Evolutionary conservation across 2,888 invertebrate species (phyloP), one percentile per base, ranked within the genome.

Genomic region (Xanthia icteritia): DNA sequence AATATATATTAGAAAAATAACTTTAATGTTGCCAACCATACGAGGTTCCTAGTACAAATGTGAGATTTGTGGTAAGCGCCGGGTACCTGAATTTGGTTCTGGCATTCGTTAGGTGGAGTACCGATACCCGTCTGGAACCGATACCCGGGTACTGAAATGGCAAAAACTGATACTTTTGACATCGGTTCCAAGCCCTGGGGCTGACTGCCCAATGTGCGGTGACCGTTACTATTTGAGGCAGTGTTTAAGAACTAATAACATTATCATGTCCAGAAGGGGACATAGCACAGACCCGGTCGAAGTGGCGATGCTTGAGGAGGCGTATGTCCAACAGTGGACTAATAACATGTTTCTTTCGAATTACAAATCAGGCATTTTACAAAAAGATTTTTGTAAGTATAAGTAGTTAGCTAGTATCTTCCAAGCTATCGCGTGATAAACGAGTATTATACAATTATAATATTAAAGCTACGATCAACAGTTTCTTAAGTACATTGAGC

Each of bases 391-490:
- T 63, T 77, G 69, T 76, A 79, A 51, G 5, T 51, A 48, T 27
- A 65, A 20, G 39, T 54, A 20, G 20, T 9, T 36, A 56, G 51
- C 60, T 36, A 42, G 5, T 42, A 56, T 20, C 1, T 31, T 56
- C 31, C 20, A 51, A 66, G 81, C 56, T 64, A 61, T 27, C 45
- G 60, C 63, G 45, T 36, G 8, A 48, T n/a, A 66, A 23, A 66
- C 56, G n/a, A 11, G 39, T 51, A 82, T 31, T 71, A 69, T 71
- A 78, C 63, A n/a, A 76, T 48, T 79, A 74, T 65, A 63, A 73
- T 74, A 69, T 81, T 83, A 78, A 81, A 79, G 77, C 84, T 81
- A 80, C 2, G 5, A 56, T 66, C 39, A 73, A 84, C 23, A 42
- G 72, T 68, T 60, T 56, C 42, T 54, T 74, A 70, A 70, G 66